phyloP scores from a whole-genome alignment of 2,113 vertebrate species.

The Calyptommatus sinebrachiatus region DNA sequence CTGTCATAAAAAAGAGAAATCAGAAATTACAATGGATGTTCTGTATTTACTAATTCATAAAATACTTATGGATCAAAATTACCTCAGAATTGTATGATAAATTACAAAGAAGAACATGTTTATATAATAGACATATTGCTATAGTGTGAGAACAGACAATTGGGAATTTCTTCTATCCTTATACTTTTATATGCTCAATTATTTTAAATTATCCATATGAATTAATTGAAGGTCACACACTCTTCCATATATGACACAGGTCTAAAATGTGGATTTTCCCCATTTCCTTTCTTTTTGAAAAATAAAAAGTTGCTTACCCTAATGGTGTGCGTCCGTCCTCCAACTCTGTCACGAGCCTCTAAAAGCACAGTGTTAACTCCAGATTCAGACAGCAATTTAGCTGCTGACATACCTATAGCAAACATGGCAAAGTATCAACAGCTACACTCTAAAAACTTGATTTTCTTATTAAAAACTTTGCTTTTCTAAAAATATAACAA shows the following conservation, averaged over 20 bases:
- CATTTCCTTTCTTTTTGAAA: constrained; percentile 37
- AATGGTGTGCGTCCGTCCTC: constrained; percentile 80
- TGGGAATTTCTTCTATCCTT: no score
- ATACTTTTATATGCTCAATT: not conserved
- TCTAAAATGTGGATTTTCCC: not conserved
- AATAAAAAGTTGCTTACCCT: constrained; percentile 68
- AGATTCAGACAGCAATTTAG: constrained; percentile 75
- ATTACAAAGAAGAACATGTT: no score
- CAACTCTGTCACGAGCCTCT: constrained; percentile 80
- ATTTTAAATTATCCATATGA: not conserved
- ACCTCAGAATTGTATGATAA: not conserved
- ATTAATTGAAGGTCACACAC: not conserved
- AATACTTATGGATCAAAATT: not conserved
- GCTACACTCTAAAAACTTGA: not conserved
- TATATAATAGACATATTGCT: no score
- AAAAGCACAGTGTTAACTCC: constrained; percentile 75
- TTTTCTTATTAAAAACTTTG: not conserved
- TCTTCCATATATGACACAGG: not conserved
- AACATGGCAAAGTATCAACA: constrained; percentile 8
- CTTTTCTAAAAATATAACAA: not conserved
- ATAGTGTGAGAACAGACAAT: no score
- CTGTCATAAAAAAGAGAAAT: constrained; percentile 56
- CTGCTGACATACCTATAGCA: constrained; percentile 75
- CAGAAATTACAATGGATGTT: constrained; percentile 9
- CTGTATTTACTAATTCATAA: not conserved